These are phyloP conservation scores for Rhopalosiphum padi DNA, from an alignment of 1,140 invertebrate genomes.

Conservation along the genomic window DNA sequence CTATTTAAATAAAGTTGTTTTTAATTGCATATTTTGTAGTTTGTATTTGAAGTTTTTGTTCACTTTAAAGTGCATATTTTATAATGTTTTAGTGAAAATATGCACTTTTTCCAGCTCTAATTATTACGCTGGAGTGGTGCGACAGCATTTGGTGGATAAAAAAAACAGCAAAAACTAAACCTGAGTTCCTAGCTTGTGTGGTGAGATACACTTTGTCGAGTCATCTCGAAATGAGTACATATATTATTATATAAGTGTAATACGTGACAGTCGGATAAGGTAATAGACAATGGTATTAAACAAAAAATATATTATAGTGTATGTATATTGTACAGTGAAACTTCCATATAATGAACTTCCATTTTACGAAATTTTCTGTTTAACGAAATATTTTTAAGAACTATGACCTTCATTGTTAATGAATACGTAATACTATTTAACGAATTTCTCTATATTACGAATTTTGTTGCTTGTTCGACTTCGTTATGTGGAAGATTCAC, in stretches of 20 bases:
- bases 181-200: background rate
- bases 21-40: background rate
- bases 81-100: background rate
- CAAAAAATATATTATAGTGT: background rate
- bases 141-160: background rate
- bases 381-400: too few species aligned
- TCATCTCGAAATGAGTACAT: background rate
- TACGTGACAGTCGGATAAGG: background rate
- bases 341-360: too few species aligned
- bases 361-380: too few species aligned
- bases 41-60: background rate
- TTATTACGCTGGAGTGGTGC: background rate
- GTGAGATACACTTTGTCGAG: background rate
- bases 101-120: background rate
- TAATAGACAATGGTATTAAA: background rate
- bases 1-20: background rate
- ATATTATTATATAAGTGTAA: background rate
- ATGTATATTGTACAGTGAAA: background rate
- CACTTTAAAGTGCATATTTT: background rate
- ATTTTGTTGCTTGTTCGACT: too few species aligned
- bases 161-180: background rate
- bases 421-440: too few species aligned
- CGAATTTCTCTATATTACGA: too few species aligned
- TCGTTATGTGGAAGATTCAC: too few species aligned
- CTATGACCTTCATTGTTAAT: too few species aligned